Base-by-base conservation (phyloP, 2,797 vertebrate genomes). In the Aselliscus stoliczkanus region DNA sequence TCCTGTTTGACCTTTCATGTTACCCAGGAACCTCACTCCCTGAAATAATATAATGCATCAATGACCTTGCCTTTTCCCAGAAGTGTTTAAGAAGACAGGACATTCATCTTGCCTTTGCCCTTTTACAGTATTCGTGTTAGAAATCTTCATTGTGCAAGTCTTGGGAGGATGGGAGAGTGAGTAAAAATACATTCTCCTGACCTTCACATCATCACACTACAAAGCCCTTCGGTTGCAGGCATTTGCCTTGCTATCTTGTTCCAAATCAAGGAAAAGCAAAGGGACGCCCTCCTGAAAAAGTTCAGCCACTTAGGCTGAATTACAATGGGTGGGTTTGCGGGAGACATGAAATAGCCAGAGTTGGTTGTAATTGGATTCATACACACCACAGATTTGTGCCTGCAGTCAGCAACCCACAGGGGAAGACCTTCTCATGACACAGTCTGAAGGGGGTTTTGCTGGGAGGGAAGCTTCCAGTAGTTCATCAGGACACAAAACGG, bases 61-160 rank as follows among this genome's bases (percentile, higher is more conserved):
- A 0, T 67, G 67, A 42, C 79, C 18, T 65, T 21, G 64, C 81
- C 89, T 69, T 65, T n/a, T 77, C 85, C 54, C 4, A 75, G 4
- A 64, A 29, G 94, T 27, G 52, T 95, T 88, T 89, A 95, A 96
- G 96, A 94, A 88, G 34, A 72, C 0, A 70, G 15, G 9, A 42
- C 88, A 96, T 90, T 93, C 91, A 89, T 96, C 95, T 91, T 96
- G 85, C 64, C 31, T 11, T 31, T 95, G 95, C 95, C 95, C 94
- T 88, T 94, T 97, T 39, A 34, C 69, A 73, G 95, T 84, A 50
- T 70, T 27, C 17, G 88, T 93, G 27, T 12, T 34, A 94, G 84
- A 96, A 88, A 62, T 92, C 90, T 94, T 92, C 73, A 0, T 79
- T 42, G 80, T 44, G 96, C 75, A 0, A 85, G 77, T 77, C 47